Conservation (phyloP, 2,113 vertebrate species). For the Chinchilla lanigera region DNA sequence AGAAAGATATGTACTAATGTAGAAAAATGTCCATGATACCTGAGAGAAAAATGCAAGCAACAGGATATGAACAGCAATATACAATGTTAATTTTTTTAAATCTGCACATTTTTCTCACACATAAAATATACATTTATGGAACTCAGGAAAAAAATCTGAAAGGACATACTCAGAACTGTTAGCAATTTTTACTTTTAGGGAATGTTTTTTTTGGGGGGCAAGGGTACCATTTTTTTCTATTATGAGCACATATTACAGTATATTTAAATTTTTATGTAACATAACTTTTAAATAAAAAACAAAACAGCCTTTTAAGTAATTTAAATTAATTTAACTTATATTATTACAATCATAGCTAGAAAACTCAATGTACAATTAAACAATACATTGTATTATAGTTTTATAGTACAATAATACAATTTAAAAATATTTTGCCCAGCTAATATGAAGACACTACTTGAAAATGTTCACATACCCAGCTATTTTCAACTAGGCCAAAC, state of each 20-base stretch:
- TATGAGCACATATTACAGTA: neutral
- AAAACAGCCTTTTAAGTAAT: conserved; percentile 25
- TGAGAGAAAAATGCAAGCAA: neutral
- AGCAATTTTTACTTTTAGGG: neutral
- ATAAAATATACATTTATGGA: neutral
- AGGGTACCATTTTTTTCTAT: neutral
- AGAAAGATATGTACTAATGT: neutral
- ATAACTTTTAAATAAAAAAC: conserved; percentile 35
- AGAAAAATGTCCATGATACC: neutral
- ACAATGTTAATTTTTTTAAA: neutral
- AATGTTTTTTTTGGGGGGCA: neutral
- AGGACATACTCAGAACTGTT: neutral
- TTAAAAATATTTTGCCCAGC: neutral
- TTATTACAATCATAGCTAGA: conserved; percentile 40
- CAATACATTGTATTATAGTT: neutral
- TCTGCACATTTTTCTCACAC: neutral
- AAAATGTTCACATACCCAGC: neutral
- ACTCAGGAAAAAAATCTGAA: neutral
- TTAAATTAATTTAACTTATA: conserved; percentile 30
- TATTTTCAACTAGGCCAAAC: neutral
- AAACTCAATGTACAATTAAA: neutral
- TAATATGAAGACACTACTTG: neutral
- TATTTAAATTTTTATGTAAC: conserved; percentile 9
- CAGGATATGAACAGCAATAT: neutral
- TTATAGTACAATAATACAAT: neutral